phyloP scores from a whole-genome alignment of 1,140 invertebrate species.

The Pararge aegeria region DNA sequence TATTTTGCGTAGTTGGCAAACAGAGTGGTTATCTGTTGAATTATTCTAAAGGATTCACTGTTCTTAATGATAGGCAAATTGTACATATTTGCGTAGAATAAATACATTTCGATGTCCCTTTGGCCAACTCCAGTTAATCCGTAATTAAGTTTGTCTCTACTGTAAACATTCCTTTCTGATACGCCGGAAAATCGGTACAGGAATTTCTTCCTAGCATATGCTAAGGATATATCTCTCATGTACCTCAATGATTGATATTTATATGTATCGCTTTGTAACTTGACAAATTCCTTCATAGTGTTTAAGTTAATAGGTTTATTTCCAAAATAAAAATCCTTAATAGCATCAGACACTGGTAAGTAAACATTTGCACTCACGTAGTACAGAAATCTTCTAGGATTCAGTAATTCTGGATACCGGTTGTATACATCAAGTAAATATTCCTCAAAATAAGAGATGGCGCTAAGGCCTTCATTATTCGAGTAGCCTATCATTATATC shows the following conservation, averaged over 20 bases:
- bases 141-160: conserved; percentile 27
- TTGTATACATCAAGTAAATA: conserved; percentile 37
- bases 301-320: conserved; percentile 44
- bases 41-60: conserved; percentile 49
- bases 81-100: conserved; percentile 43
- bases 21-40: conserved; percentile 63
- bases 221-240: not conserved
- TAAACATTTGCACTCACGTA: conserved; percentile 31
- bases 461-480: conserved; percentile 71
- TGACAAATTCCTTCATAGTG: conserved; percentile 46
- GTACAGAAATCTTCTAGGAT: conserved; percentile 42
- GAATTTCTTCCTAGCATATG: conserved; percentile 32
- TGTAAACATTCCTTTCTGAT: conserved; percentile 45
- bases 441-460: conserved; percentile 33
- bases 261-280: conserved; percentile 48
- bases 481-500: conserved; percentile 82
- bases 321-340: conserved; percentile 74
- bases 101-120: conserved; percentile 56
- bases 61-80: conserved; percentile 39
- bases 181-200: conserved; percentile 44
- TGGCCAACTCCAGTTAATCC: conserved; percentile 43
- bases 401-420: conserved; percentile 45
- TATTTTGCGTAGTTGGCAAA: conserved; percentile 80
- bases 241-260: not conserved
- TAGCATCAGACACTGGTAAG: conserved; percentile 50